phyloP scores from a whole-genome alignment of 2,888 invertebrate species.

The Archaeoteleia sp. region DNA sequence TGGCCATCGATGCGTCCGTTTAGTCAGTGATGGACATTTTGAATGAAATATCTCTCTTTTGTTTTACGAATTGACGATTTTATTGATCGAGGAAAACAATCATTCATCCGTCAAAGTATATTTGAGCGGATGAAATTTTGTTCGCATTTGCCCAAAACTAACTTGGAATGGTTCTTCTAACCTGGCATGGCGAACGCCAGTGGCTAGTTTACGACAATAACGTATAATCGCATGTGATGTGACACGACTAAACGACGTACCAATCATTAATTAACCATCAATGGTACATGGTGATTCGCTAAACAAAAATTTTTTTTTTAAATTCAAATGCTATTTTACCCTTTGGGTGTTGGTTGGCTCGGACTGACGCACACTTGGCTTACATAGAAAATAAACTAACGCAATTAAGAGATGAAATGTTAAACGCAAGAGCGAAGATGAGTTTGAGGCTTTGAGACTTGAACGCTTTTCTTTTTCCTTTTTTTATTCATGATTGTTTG shows the following conservation, averaged over 20 bases:
- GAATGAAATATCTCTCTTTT: too few species aligned
- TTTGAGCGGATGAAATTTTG: constrained; percentile 38
- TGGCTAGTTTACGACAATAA: constrained; percentile 62
- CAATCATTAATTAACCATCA: constrained; percentile 63
- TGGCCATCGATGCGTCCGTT: neutral
- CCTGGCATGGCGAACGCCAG: constrained; percentile 59
- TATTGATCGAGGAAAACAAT: constrained; percentile 24
- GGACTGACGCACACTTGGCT: constrained; percentile 67
- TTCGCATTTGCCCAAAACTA: constrained; percentile 60
- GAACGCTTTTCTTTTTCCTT: neutral
- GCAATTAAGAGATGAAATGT: neutral
- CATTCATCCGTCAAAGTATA: constrained; percentile 26
- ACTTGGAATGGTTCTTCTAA: constrained; percentile 71
- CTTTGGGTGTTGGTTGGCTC: constrained; percentile 67
- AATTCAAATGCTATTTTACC: constrained; percentile 56
- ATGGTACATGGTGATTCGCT: constrained; percentile 60
- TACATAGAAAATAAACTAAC: constrained; percentile 30
- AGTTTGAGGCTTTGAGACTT: too few species aligned
- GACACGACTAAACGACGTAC: constrained; percentile 65
- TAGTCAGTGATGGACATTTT: neutral
- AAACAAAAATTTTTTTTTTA: constrained; percentile 58
- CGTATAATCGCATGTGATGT: constrained; percentile 70
- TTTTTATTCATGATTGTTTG: constrained; percentile 8
- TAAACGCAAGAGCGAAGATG: neutral
- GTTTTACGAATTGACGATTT: neutral